Conservation (phyloP, 2,113 vertebrate genomes). For the Arothron firmamentum region DNA sequence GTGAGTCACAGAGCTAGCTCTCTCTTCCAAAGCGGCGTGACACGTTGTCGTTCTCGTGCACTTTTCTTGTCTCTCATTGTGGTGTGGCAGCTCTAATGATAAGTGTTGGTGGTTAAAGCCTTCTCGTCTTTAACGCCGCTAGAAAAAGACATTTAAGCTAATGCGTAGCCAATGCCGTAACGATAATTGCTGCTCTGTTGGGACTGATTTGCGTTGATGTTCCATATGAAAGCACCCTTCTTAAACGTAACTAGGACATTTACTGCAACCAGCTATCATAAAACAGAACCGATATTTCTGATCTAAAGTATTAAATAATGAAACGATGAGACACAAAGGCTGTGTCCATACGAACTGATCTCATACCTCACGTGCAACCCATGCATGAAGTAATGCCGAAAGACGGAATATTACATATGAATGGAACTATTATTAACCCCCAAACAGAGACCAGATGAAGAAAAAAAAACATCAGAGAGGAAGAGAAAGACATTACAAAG, state of each 20-base stretch:
- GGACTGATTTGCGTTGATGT: background rate
- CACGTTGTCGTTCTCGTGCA: conserved; percentile 11
- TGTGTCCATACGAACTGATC: background rate
- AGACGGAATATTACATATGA: background rate
- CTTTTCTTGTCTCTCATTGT: conserved; percentile 26
- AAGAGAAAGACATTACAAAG: background rate
- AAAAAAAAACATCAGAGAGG: background rate
- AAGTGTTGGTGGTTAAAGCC: conserved; percentile 14
- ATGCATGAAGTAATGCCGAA: background rate
- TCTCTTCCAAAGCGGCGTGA: conserved; percentile 24
- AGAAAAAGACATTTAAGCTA: conserved; percentile 15
- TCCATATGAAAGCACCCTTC: background rate
- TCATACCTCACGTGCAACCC: too few species aligned
- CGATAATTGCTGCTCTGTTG: background rate
- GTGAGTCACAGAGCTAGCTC: conserved; percentile 37
- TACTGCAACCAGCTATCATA: background rate
- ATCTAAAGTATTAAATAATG: background rate
- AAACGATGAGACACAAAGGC: background rate
- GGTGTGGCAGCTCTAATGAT: conserved; percentile 1
- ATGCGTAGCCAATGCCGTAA: background rate
- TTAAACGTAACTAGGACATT: background rate
- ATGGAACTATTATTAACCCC: too few species aligned
- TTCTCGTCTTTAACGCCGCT: conserved; percentile 17
- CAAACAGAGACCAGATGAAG: background rate
- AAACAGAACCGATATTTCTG: background rate